Conservation (phyloP, 1,140 invertebrate species). For the Melanaphis sacchari region DNA sequence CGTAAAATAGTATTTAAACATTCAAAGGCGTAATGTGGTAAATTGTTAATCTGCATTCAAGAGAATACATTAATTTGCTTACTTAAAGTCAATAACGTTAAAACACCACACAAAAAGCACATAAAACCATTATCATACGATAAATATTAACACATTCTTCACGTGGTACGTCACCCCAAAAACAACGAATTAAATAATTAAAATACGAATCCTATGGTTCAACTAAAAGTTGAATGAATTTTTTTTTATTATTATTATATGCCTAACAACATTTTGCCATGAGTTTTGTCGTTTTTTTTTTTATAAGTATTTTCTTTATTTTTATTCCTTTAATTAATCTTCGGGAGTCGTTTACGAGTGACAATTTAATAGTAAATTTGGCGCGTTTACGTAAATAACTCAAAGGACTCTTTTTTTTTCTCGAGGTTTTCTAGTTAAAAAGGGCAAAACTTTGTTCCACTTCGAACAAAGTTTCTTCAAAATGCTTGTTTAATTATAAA, state of each 20-base stretch:
- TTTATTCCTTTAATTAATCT: slow-evolving; percentile 23
- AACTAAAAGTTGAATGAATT: neutral
- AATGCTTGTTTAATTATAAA: neutral
- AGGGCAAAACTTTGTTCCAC: neutral
- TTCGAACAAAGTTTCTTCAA: slow-evolving; percentile 1
- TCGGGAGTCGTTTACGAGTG: slow-evolving; percentile 6
- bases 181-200: neutral
- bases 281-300: neutral
- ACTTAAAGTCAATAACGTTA: neutral
- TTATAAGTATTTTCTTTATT: neutral
- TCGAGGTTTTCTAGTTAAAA: neutral
- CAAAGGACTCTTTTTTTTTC: neutral
- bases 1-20: neutral
- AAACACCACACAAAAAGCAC: neutral
- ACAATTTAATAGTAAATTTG: slow-evolving; percentile 22
- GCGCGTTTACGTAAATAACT: slow-evolving; percentile 14
- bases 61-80: neutral
- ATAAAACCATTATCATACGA: neutral
- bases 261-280: neutral
- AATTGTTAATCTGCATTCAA: neutral
- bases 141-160: neutral
- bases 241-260: neutral
- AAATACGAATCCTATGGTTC: neutral
- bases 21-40: neutral
- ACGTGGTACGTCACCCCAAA: neutral